Percentiles rank a stretch among this genome's conserved stretches.
Conservation (phyloP, 2,888 invertebrate genomes). For the Leptura quadrifasciata region DNA sequence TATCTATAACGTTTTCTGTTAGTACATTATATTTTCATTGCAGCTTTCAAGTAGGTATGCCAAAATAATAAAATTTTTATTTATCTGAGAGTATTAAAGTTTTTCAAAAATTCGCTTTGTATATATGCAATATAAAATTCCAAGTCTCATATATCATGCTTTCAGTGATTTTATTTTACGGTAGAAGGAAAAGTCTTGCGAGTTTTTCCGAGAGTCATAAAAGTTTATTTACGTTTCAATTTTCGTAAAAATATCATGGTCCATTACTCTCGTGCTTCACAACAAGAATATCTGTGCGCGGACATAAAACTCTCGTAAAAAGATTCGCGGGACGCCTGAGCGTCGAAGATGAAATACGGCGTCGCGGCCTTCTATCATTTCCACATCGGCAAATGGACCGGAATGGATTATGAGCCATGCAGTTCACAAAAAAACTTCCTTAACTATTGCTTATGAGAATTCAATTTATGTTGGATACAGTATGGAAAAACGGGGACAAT, state of each 20-base stretch:
- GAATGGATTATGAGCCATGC: conserved; percentile 62
- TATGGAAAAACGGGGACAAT: background rate
- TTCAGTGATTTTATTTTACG: conserved; percentile 54
- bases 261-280: conserved; percentile 71
- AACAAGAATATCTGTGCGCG: conserved; percentile 68
- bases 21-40: background rate
- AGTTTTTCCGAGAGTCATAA: conserved; percentile 67
- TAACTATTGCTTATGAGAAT: conserved; percentile 15
- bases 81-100: conserved; percentile 19
- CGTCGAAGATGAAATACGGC: conserved; percentile 71
- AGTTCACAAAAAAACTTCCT: conserved; percentile 30
- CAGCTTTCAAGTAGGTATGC: conserved; percentile 2
- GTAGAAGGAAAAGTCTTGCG: conserved; percentile 49
- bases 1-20: background rate
- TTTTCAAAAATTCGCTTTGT: conserved; percentile 38
- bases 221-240: conserved; percentile 73
- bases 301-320: conserved; percentile 71
- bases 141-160: conserved; percentile 45
- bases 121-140: conserved; percentile 49
- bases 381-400: conserved; percentile 69
- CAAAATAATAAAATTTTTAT: conserved; percentile 31
- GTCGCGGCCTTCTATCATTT: conserved; percentile 65
- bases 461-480: background rate
- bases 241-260: conserved; percentile 73
- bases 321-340: conserved; percentile 68